phyloP scores from a whole-genome alignment of 2,113 vertebrate genomes.

The Poeciliopsis retropinna region DNA sequence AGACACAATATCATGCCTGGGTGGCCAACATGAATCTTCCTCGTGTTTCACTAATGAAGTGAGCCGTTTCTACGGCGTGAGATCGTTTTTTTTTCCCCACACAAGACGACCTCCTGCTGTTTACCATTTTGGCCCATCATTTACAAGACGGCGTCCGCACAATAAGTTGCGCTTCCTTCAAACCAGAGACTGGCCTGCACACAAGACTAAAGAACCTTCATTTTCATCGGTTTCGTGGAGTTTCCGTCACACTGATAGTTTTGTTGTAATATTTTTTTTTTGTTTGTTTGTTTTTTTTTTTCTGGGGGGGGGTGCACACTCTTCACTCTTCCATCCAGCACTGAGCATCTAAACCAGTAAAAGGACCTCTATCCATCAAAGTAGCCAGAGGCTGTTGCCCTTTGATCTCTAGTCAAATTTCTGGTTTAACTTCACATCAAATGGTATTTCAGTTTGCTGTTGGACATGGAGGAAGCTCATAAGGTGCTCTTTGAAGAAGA shows the following conservation, averaged over 20 bases:
- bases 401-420: neutral
- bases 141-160: constrained; percentile 57
- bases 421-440: constrained; percentile 4
- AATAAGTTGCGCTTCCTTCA: constrained; percentile 42
- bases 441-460: neutral
- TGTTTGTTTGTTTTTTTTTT: constrained; percentile 38
- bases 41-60: constrained; percentile 22
- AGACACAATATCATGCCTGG: constrained; percentile 12
- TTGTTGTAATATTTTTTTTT: constrained; percentile 68
- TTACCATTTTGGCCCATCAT: constrained; percentile 57
- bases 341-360: constrained; percentile 38
- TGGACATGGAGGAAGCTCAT: neutral
- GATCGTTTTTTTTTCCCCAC: constrained; percentile 8
- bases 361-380: neutral
- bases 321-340: constrained; percentile 43
- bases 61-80: constrained; percentile 30
- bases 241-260: constrained; percentile 44
- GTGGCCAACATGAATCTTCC: constrained; percentile 13
- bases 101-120: constrained; percentile 48
- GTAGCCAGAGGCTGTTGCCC: neutral
- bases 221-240: constrained; percentile 28
- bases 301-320: constrained; percentile 33
- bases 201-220: constrained; percentile 52
- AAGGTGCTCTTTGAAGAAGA: no score
- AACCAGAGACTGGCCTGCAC: constrained; percentile 42